Base-by-base conservation (phyloP, 1,140 invertebrate species). In the Drosophila micromelanica region DNA sequence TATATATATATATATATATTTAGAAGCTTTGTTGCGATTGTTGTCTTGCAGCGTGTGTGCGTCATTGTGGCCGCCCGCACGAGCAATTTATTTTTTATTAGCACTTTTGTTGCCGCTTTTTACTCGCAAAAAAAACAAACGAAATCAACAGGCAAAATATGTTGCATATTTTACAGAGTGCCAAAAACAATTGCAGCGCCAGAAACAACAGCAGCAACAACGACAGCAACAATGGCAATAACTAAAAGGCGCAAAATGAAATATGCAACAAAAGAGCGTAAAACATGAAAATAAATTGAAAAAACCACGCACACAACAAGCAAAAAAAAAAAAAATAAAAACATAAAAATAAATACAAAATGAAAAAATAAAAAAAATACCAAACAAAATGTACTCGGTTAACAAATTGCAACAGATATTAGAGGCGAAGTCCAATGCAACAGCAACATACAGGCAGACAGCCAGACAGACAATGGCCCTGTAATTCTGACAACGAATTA, bases 41-140 rank as follows among this genome's bases (percentile, higher is more conserved):
- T 37, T 35, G 37, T 20, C 43, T 20, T n/a, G n/a, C 5, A 11
- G 13, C 1, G 13, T 30, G 45, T 40, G 5, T 51, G 23, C 11
- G n/a, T 51, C 11, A 9, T 51, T 52, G 15, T 57, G 32, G 57
- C 45, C 61, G 49, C 59, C 78, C 65, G 62, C 70, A 81, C 81
- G 67, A 73, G 78, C 80, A 89, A 89, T 87, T 76, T 86, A 89
- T 89, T 87, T 87, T 87, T 87, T 87, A 87, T 87, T 82, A 89
- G 77, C 82, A 82, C 78, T 78, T 71, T 75, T 81, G 73, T 51
- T 76, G 56, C 75, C 80, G 76, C 65, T 74, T 57, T 49, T 61
- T 23, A 57, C 35, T 42, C 49, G 67, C 75, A 60, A 78, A 78
- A 78, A 78, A 75, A 62, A 70, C 55, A 72, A 78, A 78, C 60